Base-by-base conservation (phyloP, 2,888 invertebrate species). In the Rhagonycha fulva region DNA sequence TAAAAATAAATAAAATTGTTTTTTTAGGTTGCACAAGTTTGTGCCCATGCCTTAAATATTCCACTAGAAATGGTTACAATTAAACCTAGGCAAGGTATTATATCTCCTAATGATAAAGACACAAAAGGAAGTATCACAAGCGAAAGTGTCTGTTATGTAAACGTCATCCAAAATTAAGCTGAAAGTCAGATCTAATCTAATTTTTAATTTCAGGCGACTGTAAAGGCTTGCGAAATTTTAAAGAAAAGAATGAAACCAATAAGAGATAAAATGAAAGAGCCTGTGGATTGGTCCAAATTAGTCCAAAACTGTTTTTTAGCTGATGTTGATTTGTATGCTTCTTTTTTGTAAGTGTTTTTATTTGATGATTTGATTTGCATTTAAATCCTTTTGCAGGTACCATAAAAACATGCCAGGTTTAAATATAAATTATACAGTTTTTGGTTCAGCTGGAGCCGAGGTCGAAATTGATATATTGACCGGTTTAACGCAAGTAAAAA, bases 111-210 rank as follows among this genome's bases (percentile, higher is more conserved):
- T 84, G 87, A 91, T 12, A 88, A 89, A 80, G 90, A 90, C 0
- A 93, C 93, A 3, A 95, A 93, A 14, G 95, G 93, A 0, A 93
- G 94, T 82, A 84, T 93, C 0, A 91, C 93, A 0, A 94, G 94
- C 81, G 96, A 96, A 85, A 87, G 90, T n/a, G 88, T 92, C 2
- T 91, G 91, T 26, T 85, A 84, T 80, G 88, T 88, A 82, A 83
- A 84, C 83, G 24, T 19, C 19, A 19, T 19, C 19, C 19, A 19
- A 19, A 19, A 19, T 19, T 2, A 72, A 75, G 9, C 9, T 26
- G 14, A 60, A 28, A 26, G n/a, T 76, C 72, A 32, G 19, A 80
- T 79, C 23, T 71, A 19, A 80, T 79, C 23, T 71, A 19, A 62
- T 14, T 19, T 2, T 63, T 12, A 12, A 3, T 24, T 63, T 0